These are phyloP conservation scores for Myotis davidii DNA, from an alignment of 2,113 vertebrate genomes.

Conservation along the genomic window DNA sequence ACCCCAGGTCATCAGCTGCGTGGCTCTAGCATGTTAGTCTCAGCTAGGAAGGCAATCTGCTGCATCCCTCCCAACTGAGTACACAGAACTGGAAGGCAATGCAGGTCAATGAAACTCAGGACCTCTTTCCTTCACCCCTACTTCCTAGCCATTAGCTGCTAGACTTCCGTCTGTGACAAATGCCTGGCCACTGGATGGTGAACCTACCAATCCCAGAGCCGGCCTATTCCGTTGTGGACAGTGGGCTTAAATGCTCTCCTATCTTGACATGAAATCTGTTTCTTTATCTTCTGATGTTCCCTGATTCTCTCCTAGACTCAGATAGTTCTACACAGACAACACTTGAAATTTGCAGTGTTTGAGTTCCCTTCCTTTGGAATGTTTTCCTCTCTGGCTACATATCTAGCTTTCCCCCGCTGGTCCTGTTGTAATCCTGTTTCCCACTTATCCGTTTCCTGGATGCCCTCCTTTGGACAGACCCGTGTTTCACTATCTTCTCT, in stretches of 20 bases:
- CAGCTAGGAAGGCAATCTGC: neutral
- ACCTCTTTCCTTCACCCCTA: neutral
- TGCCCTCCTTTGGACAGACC: neutral
- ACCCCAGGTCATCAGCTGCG: neutral
- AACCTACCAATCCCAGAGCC: neutral
- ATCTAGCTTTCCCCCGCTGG: neutral
- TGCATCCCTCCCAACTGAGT: neutral
- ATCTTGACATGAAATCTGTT: neutral
- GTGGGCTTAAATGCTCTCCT: neutral
- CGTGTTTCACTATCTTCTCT: neutral
- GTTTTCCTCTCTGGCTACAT: neutral
- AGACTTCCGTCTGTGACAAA: neutral
- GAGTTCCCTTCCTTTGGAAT: neutral
- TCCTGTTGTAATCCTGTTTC: neutral
- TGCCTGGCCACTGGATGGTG: neutral
- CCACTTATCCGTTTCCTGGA: neutral
- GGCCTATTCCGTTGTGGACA: neutral
- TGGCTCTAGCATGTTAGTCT: neutral
- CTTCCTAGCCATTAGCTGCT: neutral
- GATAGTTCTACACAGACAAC: neutral
- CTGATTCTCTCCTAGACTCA: conserved; percentile 5
- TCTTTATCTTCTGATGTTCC: neutral
- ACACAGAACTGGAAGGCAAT: neutral
- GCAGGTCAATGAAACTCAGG: neutral
- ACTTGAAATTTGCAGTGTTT: neutral